These are phyloP conservation scores for Oncorhynchus masou DNA, from an alignment of 2,113 vertebrate genomes.

Conservation along the genomic window DNA sequence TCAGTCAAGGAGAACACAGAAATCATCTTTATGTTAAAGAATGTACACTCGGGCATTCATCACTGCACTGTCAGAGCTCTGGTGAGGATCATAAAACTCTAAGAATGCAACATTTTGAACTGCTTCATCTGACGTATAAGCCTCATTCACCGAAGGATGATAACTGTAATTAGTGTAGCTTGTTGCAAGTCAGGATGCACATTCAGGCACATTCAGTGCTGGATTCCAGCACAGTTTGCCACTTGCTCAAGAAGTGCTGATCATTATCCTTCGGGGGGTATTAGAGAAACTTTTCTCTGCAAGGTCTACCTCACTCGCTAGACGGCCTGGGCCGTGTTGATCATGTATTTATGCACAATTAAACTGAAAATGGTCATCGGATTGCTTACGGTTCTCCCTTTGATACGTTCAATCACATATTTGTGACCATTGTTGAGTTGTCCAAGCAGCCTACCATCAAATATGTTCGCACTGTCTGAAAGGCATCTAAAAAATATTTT, in stretches of 20 bases:
- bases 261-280: conserved; percentile 53
- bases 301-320: conserved; percentile 40
- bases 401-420: no score
- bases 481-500: no score
- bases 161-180: conserved; percentile 52
- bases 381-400: conserved; percentile 28
- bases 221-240: not conserved
- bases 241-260: conserved; percentile 39
- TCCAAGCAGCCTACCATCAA: not conserved
- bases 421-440: no score
- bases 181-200: conserved; percentile 26
- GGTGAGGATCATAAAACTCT: conserved; percentile 47
- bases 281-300: conserved; percentile 41
- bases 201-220: conserved; percentile 12
- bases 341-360: conserved; percentile 55
- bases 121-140: conserved; percentile 30
- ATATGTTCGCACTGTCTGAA: no score
- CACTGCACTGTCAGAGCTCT: conserved; percentile 50
- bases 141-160: conserved; percentile 28
- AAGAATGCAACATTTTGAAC: conserved; percentile 49
- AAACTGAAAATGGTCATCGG: conserved; percentile 48
- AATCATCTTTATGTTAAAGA: conserved; percentile 59
- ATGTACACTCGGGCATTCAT: conserved; percentile 54
- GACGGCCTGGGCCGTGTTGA: conserved; percentile 38
- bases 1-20: conserved; percentile 28